Percentiles rank a stretch among this genome's conserved stretches.
Conservation (phyloP, 2,888 invertebrate genomes). For the Celastrina argiolus region DNA sequence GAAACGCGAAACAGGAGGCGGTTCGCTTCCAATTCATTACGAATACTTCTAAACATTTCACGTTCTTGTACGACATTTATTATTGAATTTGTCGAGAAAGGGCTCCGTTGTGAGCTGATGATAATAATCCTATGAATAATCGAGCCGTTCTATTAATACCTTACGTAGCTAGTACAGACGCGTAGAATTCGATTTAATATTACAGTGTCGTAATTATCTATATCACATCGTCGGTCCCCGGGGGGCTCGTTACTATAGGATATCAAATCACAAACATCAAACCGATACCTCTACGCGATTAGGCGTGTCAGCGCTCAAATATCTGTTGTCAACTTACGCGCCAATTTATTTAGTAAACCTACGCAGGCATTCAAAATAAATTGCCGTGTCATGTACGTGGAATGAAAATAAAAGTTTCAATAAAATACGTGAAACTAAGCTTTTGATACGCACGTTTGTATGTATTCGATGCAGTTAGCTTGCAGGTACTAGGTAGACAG, state of each 20-base stretch:
- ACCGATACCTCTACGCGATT: constrained; percentile 1
- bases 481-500: too few species aligned
- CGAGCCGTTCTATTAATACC: background rate
- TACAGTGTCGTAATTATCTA: background rate
- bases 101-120: background rate
- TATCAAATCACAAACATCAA: constrained; percentile 2
- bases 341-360: constrained; percentile 7
- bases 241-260: background rate
- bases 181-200: background rate
- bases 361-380: background rate
- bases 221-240: background rate
- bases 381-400: constrained; percentile 2
- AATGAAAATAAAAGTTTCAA: constrained; percentile 8
- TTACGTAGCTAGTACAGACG: background rate
- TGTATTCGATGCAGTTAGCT: background rate
- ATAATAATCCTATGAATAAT: background rate
- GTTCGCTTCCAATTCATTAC: background rate
- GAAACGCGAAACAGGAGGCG: background rate
- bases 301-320: constrained; percentile 11
- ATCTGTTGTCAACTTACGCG: background rate
- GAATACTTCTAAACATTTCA: background rate
- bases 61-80: background rate
- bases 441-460: background rate
- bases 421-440: constrained; percentile 14
- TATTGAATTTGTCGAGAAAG: background rate